Conservation (phyloP, 2,888 invertebrate species). For the Parnassius orleans region DNA sequence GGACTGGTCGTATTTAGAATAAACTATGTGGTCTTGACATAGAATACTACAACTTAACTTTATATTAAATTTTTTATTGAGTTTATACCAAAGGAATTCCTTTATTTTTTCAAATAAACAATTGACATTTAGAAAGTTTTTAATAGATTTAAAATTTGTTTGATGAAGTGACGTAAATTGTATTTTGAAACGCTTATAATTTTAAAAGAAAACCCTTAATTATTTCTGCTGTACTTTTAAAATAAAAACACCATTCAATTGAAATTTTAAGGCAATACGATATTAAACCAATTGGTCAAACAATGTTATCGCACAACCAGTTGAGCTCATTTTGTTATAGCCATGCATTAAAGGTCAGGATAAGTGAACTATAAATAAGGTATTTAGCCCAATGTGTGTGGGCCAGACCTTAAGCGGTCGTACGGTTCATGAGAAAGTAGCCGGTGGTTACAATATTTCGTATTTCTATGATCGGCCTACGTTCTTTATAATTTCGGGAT, state of each 20-base stretch:
- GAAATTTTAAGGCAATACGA: too few species aligned
- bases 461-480: constrained; percentile 46
- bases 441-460: constrained; percentile 54
- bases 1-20: constrained; percentile 52
- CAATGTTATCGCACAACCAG: constrained; percentile 14
- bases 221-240: too few species aligned
- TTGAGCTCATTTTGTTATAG: constrained; percentile 32
- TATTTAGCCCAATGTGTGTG: constrained; percentile 76
- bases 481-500: constrained; percentile 36
- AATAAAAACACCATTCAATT: too few species aligned
- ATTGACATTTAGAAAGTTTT: too few species aligned
- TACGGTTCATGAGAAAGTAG: constrained; percentile 60
- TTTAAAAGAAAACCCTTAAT: too few species aligned
- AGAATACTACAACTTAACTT: neutral
- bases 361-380: constrained; percentile 71
- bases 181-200: too few species aligned
- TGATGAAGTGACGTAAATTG: too few species aligned
- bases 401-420: constrained; percentile 61
- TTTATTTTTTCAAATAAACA: too few species aligned
- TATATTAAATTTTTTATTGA: too few species aligned
- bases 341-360: constrained; percentile 60
- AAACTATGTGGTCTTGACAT: neutral
- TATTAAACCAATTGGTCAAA: neutral
- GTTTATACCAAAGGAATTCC: too few species aligned
- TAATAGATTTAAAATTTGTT: too few species aligned